phyloP scores from a whole-genome alignment of 1,140 invertebrate species.

The Prorops nasuta region DNA sequence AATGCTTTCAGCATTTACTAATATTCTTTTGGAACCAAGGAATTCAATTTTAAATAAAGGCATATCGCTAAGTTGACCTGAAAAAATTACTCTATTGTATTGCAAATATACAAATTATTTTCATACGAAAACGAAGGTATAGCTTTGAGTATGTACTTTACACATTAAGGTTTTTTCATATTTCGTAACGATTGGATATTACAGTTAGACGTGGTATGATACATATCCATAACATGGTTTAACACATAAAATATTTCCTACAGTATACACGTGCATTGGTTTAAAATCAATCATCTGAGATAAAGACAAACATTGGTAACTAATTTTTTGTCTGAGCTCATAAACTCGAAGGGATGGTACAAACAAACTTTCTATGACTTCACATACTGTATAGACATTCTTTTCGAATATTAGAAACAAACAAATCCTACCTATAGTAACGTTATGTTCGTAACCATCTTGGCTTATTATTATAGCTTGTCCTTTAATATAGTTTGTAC shows the following conservation, averaged over 20 bases:
- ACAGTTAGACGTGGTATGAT: too few species aligned
- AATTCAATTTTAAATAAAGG: too few species aligned
- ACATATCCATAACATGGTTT: not conserved
- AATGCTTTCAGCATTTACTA: not conserved
- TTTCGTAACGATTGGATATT: too few species aligned
- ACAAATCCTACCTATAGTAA: slow-evolving; percentile 4
- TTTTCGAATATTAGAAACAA: slow-evolving; percentile 12
- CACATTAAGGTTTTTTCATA: too few species aligned
- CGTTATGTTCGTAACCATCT: not conserved
- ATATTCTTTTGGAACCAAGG: not conserved
- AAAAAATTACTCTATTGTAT: too few species aligned
- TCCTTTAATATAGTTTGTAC: not conserved
- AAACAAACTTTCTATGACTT: slow-evolving; percentile 18
- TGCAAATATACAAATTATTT: too few species aligned
- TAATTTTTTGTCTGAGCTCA: slow-evolving; percentile 4
- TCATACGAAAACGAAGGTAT: too few species aligned
- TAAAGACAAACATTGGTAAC: slow-evolving; percentile 8
- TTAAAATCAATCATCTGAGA: not conserved
- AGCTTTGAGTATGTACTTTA: too few species aligned
- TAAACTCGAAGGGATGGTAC: slow-evolving; percentile 10
- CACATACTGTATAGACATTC: slow-evolving; percentile 11
- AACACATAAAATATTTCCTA: not conserved
- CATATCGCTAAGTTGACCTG: too few species aligned
- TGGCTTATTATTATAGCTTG: not conserved
- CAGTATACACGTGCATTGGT: not conserved